phyloP scores from a whole-genome alignment of 2,113 vertebrate species.

The Hystrix cristata region DNA sequence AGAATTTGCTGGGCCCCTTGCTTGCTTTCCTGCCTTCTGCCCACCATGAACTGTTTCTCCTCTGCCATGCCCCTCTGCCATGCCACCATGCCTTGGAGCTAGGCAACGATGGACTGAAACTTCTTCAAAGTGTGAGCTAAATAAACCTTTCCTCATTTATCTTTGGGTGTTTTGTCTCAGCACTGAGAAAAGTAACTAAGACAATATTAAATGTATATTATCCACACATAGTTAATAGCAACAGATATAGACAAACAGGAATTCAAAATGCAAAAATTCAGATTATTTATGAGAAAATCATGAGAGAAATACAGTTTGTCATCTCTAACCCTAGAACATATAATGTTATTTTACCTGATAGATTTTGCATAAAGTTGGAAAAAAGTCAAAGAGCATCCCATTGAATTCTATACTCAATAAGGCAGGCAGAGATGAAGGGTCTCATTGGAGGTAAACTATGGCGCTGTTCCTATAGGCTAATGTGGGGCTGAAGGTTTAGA shows the following conservation, averaged over 20 bases:
- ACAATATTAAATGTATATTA: neutral
- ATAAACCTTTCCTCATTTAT: too few relatives aligned
- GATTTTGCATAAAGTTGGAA: neutral
- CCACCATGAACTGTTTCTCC: too few relatives aligned
- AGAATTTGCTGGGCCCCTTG: too few relatives aligned
- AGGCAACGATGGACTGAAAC: too few relatives aligned
- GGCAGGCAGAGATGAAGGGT: neutral
- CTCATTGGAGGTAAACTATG: rapidly evolving
- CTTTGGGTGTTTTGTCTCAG: too few relatives aligned
- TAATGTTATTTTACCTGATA: rapidly evolving
- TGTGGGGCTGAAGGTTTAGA: neutral
- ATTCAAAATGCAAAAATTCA: neutral
- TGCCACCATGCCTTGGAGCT: too few relatives aligned
- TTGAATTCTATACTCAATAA: neutral
- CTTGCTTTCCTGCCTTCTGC: too few relatives aligned
- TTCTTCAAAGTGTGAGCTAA: too few relatives aligned
- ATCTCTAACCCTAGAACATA: neutral
- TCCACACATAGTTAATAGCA: neutral
- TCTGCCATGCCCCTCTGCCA: too few relatives aligned
- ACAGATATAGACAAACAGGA: rapidly evolving
- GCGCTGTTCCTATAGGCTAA: neutral
- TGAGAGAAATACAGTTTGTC: neutral
- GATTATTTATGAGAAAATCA: neutral
- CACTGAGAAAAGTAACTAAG: too few relatives aligned
- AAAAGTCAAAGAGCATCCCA: neutral